Conservation (phyloP, 2,888 invertebrate species). For the Synergus itoensis region DNA sequence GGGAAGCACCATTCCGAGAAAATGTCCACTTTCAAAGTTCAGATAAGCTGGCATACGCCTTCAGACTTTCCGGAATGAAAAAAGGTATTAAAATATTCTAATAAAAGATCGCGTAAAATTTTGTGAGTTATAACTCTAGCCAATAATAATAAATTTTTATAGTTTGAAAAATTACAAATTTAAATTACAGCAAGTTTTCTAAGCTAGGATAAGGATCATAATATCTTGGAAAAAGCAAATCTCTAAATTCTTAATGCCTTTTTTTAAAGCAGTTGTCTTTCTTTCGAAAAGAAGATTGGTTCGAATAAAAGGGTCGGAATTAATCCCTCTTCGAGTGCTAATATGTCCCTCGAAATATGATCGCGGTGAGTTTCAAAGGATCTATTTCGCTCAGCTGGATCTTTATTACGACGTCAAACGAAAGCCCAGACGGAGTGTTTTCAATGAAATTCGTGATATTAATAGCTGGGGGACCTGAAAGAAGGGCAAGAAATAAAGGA, state of each 20-base stretch:
- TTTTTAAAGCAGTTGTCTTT: background rate
- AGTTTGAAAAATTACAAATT: slow-evolving; percentile 13
- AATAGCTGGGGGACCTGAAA: slow-evolving; percentile 63
- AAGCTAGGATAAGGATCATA: background rate
- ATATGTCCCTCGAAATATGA: slow-evolving; percentile 58
- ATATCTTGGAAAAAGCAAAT: background rate
- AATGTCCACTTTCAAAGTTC: slow-evolving; percentile 40
- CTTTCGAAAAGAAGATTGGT: background rate
- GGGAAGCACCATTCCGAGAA: slow-evolving; percentile 27
- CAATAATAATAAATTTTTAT: slow-evolving; percentile 27
- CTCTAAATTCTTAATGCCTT: background rate
- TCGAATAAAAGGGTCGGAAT: slow-evolving; percentile 20
- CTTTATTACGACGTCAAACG: slow-evolving; percentile 67
- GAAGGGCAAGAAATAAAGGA: slow-evolving; percentile 68
- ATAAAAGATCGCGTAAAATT: slow-evolving; percentile 27
- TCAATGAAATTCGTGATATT: slow-evolving; percentile 69
- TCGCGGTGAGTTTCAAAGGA: slow-evolving; percentile 56
- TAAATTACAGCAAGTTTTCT: background rate
- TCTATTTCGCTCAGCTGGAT: slow-evolving; percentile 51
- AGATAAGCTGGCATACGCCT: slow-evolving; percentile 34
- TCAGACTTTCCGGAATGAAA: slow-evolving; percentile 27
- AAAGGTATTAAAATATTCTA: slow-evolving; percentile 22
- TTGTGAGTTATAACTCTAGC: slow-evolving; percentile 25
- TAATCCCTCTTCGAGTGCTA: slow-evolving; percentile 47
- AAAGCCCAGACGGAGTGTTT: slow-evolving; percentile 62